Base-by-base conservation (phyloP, 2,888 invertebrate species). In the Sminthurides aquaticus region DNA sequence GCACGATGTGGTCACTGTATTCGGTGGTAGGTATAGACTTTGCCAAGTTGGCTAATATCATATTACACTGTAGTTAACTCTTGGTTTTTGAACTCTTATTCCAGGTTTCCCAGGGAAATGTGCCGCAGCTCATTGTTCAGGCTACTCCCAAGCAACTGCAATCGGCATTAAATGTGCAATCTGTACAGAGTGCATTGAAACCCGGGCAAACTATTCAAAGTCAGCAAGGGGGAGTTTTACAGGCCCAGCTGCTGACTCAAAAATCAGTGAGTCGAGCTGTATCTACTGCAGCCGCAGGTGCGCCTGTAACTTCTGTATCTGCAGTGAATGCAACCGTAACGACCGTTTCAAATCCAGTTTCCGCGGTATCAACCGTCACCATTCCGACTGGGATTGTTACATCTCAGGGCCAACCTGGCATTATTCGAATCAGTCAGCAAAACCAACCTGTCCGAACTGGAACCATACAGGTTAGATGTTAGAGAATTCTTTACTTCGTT, bases 181-280 rank as follows among this genome's bases (percentile, higher is more conserved):
- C 88, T 76, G 83, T 89, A 54, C 87, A 88, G 69, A 88, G 88
- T 76, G 86, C 87, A 15, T 84, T 87, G 78, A 84, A 86, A 68
- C 85, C 59, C 15, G 68, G 70, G 2, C 72, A 72, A 58, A 66
- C 70, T 2, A 65, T 72, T 48, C 55, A 52, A 15, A 63, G 69
- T 25, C 70, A 67, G 55, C 59, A 65, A 24, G 67, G 66, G 3
- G 67, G 67, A 34, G 61, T 72, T 1, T n/a, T 72, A 1, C 72
- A 72, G 29, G 66, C 69, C 11, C 70, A 72, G 28, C 67, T 72
- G 63, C 20, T 60, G n/a, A 59, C 60, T 25, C 59, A 28, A 18
- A 65, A 56, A 22, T 15, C 60, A 1, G 28, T 49, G 27, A 34
- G 56, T 5, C 8, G 8, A 54, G 3, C 52, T 1, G 48, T 20